These are phyloP conservation scores for Hydropsyche tenuis DNA, from an alignment of 1,140 invertebrate genomes.

Conservation along the genomic window DNA sequence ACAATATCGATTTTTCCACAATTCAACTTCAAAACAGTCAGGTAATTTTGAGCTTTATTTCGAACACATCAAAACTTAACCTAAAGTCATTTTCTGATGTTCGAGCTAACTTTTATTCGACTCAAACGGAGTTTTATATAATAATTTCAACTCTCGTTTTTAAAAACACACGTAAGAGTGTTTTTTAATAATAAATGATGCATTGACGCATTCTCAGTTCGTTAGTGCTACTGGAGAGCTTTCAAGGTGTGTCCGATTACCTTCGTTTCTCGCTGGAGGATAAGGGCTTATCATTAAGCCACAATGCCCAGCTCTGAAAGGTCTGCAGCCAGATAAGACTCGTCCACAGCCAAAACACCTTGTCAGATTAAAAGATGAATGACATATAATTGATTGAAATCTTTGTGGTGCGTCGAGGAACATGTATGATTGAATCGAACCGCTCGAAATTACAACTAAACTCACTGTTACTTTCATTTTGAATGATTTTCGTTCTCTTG, in stretches of 20 bases:
- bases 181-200: conserved; percentile 22
- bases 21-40: too few species aligned
- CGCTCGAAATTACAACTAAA: neutral
- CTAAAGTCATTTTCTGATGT: too few species aligned
- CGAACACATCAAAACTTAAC: too few species aligned
- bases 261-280: conserved; percentile 32
- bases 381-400: conserved; percentile 49
- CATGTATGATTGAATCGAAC: neutral
- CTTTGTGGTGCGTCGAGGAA: conserved; percentile 22
- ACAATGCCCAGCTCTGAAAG: conserved; percentile 40
- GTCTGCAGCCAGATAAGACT: conserved; percentile 41
- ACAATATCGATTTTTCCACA: too few species aligned
- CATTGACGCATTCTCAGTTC: conserved; percentile 41
- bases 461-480: neutral
- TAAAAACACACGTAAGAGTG: neutral
- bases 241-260: conserved; percentile 34
- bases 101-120: too few species aligned
- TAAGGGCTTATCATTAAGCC: conserved; percentile 50
- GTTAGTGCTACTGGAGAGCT: conserved; percentile 36
- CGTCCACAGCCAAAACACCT: conserved; percentile 48
- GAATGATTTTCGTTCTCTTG: neutral
- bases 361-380: conserved; percentile 51
- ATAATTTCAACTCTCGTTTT: neutral
- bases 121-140: too few species aligned
- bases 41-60: too few species aligned